These are phyloP conservation scores for Hydropsyche betteni DNA, from an alignment of 2,888 invertebrate species.

Conservation along the genomic window DNA sequence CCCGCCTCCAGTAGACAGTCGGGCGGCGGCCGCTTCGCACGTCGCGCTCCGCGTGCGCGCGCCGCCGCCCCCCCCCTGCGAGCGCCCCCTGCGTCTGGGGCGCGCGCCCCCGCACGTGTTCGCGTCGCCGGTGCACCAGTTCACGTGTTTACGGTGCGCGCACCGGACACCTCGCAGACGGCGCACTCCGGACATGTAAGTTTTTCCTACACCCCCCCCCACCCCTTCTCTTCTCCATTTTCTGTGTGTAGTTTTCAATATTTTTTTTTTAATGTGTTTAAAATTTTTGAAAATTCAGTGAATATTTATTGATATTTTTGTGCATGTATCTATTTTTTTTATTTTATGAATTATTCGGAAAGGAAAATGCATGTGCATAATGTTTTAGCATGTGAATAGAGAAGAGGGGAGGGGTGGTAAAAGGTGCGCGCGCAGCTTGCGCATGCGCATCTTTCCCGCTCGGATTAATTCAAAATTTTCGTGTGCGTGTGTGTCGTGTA, in stretches of 20 bases:
- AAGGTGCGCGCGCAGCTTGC: slow-evolving; percentile 20
- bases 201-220: background rate
- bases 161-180: background rate
- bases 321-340: too few species aligned
- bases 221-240: too few species aligned
- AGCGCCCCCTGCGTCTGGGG: background rate
- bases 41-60: slow-evolving; percentile 59
- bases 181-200: background rate
- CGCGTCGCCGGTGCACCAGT: background rate
- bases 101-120: slow-evolving; percentile 4
- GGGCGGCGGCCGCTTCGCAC: slow-evolving; percentile 66
- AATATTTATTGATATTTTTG: too few species aligned
- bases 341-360: too few species aligned
- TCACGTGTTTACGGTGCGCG: slow-evolving; percentile 20
- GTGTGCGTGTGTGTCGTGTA: background rate
- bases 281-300: too few species aligned
- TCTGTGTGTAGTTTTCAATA: too few species aligned
- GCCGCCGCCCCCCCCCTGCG: slow-evolving; percentile 58
- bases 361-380: background rate
- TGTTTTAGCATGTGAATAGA: background rate
- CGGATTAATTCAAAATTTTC: background rate
- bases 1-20: slow-evolving; percentile 66
- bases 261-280: too few species aligned
- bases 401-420: background rate
- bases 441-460: slow-evolving; percentile 12